These are phyloP conservation scores for Dinothrombium tinctorium DNA, from an alignment of 1,140 invertebrate species.

Conservation along the genomic window DNA sequence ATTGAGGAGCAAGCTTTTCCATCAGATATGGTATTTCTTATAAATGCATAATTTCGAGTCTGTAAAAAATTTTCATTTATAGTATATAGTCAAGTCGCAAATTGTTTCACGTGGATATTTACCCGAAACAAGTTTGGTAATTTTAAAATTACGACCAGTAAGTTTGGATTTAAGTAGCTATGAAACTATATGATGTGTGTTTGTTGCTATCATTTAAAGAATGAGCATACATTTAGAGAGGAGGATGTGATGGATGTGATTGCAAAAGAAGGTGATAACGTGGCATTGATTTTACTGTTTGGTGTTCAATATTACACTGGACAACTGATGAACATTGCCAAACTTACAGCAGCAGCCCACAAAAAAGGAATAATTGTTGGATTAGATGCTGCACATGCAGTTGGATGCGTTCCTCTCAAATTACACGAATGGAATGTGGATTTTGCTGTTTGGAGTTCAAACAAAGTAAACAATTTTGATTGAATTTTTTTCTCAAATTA, in stretches of 20 bases:
- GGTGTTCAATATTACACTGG: constrained; percentile 40
- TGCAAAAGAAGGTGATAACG: constrained; percentile 27
- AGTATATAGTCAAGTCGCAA: constrained; percentile 35
- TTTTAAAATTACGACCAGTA: constrained; percentile 27
- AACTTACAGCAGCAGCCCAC: constrained; percentile 28
- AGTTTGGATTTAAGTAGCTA: constrained; percentile 1
- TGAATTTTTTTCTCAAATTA: too few species aligned
- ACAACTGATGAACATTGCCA: constrained; percentile 31
- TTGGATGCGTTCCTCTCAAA: constrained; percentile 32
- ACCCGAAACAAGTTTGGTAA: constrained; percentile 25
- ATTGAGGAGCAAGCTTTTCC: constrained; percentile 34
- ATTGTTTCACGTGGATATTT: constrained; percentile 27
- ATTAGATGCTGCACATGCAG: constrained; percentile 36
- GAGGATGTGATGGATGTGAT: constrained; percentile 31
- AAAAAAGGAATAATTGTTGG: constrained; percentile 29
- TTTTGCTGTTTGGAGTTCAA: constrained; percentile 39
- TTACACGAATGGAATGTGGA: constrained; percentile 38
- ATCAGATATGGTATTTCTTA: constrained; percentile 34
- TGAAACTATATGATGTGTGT: too few species aligned
- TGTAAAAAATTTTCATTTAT: constrained; percentile 13
- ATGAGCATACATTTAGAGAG: constrained; percentile 24
- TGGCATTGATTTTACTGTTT: constrained; percentile 31
- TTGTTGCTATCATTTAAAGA: constrained; percentile 17
- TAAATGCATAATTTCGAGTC: too few species aligned
- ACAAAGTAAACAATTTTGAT: constrained; percentile 28